These are phyloP conservation scores for Mechanitis messenoides DNA, from an alignment of 2,888 invertebrate species.

Conservation along the genomic window DNA sequence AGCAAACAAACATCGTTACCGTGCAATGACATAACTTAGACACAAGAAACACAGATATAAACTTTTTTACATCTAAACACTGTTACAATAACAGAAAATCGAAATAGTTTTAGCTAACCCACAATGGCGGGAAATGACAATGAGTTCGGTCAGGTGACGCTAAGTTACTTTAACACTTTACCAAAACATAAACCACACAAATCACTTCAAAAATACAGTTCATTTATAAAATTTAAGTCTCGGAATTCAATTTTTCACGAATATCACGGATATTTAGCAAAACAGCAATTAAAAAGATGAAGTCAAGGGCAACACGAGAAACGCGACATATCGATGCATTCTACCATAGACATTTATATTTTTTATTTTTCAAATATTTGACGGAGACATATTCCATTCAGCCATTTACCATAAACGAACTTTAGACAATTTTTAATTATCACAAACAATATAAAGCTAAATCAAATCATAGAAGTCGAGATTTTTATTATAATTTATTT, in stretches of 20 bases:
- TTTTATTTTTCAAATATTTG: conserved; percentile 1
- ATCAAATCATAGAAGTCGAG: too few relatives aligned
- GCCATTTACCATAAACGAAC: conserved; percentile 8
- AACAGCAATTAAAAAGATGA: conserved; percentile 60
- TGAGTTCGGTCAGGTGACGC: conserved; percentile 76
- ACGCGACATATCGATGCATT: conserved; percentile 52
- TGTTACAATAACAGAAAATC: conserved; percentile 34
- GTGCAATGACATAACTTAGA: conserved; percentile 73
- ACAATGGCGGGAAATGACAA: conserved; percentile 79
- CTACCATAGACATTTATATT: conserved; percentile 43
- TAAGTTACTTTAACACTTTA: conserved; percentile 52
- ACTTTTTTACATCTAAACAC: conserved; percentile 53
- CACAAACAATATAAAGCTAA: too few relatives aligned
- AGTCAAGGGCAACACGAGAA: conserved; percentile 69
- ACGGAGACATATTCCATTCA: conserved; percentile 3
- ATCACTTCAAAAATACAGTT: conserved; percentile 41
- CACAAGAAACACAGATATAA: conserved; percentile 44
- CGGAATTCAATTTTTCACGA: conserved; percentile 19
- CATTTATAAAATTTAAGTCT: conserved; percentile 27
- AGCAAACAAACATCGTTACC: conserved; percentile 75
- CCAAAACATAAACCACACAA: conserved; percentile 35
- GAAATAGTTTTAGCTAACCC: conserved; percentile 54
- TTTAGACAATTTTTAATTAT: neutral
- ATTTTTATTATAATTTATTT: too few relatives aligned
- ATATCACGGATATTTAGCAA: conserved; percentile 40